Base-by-base conservation (phyloP, 2,888 invertebrate species). In the Cabera pusaria region DNA sequence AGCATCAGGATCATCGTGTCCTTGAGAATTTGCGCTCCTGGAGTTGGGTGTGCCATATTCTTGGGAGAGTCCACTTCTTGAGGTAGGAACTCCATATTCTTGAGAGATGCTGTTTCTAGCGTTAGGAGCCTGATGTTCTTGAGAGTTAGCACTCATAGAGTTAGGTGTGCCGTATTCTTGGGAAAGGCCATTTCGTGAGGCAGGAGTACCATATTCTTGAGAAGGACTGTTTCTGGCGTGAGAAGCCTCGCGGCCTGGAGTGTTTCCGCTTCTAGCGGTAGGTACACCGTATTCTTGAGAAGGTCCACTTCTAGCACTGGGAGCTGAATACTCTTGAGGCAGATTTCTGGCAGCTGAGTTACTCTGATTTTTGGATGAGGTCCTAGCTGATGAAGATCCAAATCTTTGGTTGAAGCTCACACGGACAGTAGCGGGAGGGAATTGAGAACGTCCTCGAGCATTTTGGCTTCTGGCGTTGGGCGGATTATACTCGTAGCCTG, bases 211-310 rank as follows among this genome's bases (percentile, higher is more conserved):
- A n/a, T n/a, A n/a, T n/a, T n/a, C n/a, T n/a, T n/a, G n/a, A n/a
- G n/a, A n/a, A n/a, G n/a, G n/a, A n/a, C n/a, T n/a, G n/a, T n/a
- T n/a, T n/a, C n/a, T n/a, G n/a, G n/a, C n/a, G n/a, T n/a, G n/a
- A n/a, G n/a, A n/a, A n/a, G n/a, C n/a, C n/a, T n/a, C n/a, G n/a
- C n/a, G n/a, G 14, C 14, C 14, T 4, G 2, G 14, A 14, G 4
- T 3, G 14, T 14, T 32, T 38, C 27, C 52, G 33, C 40, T 46
- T 17, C 58, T 49, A 2, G 54, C 23, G 21, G 42, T 62, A 5
- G 69, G 67, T 1, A 57, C 59, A 1, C 63, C n/a, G n/a, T n/a
- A n/a, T n/a, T n/a, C n/a, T n/a, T n/a, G n/a, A n/a, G n/a, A n/a
- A n/a, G n/a, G n/a, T n/a, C n/a, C n/a, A 31, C 24, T 38, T 4